These are phyloP conservation scores for Gasteruption jaculator DNA, from an alignment of 2,888 invertebrate genomes.

Conservation along the genomic window DNA sequence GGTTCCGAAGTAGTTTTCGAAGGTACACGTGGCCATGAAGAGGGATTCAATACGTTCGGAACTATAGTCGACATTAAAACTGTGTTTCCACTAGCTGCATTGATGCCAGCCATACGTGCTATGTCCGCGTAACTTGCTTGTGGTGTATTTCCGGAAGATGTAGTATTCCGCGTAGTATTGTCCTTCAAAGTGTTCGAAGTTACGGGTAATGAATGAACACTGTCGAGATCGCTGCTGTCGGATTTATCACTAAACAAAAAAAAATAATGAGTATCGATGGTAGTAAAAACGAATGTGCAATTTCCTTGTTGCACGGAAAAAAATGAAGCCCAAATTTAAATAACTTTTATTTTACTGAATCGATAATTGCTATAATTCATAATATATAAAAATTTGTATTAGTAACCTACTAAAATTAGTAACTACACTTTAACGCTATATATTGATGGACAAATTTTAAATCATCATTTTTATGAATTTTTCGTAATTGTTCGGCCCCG, in stretches of 20 bases:
- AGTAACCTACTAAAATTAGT: too few relatives aligned
- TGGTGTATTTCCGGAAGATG: slow-evolving; percentile 51
- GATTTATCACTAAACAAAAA: slow-evolving; percentile 62
- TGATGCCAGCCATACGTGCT: slow-evolving; percentile 58
- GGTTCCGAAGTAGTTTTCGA: slow-evolving; percentile 37
- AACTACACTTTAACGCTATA: too few relatives aligned
- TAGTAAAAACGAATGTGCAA: too few relatives aligned
- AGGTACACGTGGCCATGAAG: slow-evolving; percentile 42
- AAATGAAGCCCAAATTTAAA: background rate
- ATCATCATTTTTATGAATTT: too few relatives aligned
- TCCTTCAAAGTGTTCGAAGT: slow-evolving; percentile 52
- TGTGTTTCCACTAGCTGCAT: slow-evolving; percentile 39
- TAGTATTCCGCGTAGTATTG: slow-evolving; percentile 40
- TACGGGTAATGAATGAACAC: slow-evolving; percentile 78
- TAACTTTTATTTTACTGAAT: background rate
- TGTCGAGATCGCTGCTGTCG: slow-evolving; percentile 79
- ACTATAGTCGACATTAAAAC: slow-evolving; percentile 40
- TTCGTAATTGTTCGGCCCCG: too few relatives aligned
- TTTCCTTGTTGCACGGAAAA: slow-evolving; percentile 5
- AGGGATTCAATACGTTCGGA: slow-evolving; percentile 36
- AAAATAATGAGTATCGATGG: slow-evolving; percentile 7
- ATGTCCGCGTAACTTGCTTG: slow-evolving; percentile 79
- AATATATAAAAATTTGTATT: too few relatives aligned
- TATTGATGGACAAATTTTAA: too few relatives aligned
- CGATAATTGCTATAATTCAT: too few relatives aligned